Evolutionary conservation across 1,140 invertebrate genomes (phyloP), one percentile per base, ranked within the genome.

Genomic region (Atopsyche davidsoni): DNA sequence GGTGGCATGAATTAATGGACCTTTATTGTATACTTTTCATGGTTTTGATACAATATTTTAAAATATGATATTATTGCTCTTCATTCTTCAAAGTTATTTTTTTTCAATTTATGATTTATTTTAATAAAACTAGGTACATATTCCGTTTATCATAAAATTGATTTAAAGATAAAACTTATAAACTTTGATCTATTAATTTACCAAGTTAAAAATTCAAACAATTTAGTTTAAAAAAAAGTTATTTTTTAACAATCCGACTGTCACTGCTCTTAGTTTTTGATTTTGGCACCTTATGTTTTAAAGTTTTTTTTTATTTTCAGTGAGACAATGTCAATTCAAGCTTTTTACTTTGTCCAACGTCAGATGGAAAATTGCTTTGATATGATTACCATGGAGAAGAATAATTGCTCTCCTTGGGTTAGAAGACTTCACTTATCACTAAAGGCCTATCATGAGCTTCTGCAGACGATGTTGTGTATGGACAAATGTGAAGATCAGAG

Each of bases 301-400:
- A n/a, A n/a, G 23, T 51, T 49, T 32, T 18, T 43, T 46, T 44
- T 45, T 50, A 35, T 57, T 67, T 76, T 56, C 66, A 92, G 86
- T 66, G 90, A 94, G 77, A 93, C 90, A 6, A 80, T 96, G 76
- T 85, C 86, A n/a, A 82, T 90, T 0, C 80, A 85, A 47, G 83
- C 84, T 51, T 96, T 98, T 69, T 92, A 97, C 68, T 91, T 91
- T 65, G 83, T 96, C 3, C 92, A 97, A 72, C 87, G 87, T 58
- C 84, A 93, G 69, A 81, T 97, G 72, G 88, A 93, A 62, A 82
- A 83, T 53, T 94, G 89, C 67, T 85, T 86, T 63, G 92, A 96
- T 62, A 88, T 88, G 81, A 87, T 95, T 62, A 67, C 72, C 59
- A 79, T 80, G 6, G 91, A 96, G 59, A 96, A 96, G 66, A 92